Conservation (phyloP, 2,888 invertebrate genomes). For the Torymus tubicola region DNA sequence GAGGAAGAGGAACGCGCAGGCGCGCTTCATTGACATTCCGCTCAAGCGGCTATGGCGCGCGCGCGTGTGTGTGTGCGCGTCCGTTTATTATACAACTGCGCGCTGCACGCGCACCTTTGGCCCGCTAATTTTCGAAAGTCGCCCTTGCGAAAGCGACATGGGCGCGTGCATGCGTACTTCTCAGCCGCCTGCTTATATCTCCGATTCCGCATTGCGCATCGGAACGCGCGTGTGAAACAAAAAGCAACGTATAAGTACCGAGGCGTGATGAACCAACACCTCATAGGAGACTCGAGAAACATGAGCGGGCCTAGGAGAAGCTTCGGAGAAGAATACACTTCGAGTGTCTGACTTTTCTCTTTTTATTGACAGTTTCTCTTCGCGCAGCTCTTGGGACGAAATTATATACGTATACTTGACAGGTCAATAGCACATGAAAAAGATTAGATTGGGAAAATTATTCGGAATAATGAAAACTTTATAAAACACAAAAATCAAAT, state of each 20-base stretch:
- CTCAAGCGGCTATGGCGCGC: neutral
- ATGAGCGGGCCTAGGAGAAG: neutral
- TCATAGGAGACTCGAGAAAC: neutral
- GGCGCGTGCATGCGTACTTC: neutral
- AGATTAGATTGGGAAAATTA: too few species aligned
- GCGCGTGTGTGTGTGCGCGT: neutral
- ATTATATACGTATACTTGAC: too few species aligned
- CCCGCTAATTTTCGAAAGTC: constrained; percentile 50
- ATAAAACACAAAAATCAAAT: too few species aligned
- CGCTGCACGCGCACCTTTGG: neutral
- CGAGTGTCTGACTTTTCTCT: too few species aligned
- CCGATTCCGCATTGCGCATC: neutral
- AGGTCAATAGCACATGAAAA: too few species aligned
- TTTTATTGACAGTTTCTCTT: too few species aligned
- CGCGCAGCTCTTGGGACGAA: too few species aligned
- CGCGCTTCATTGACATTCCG: constrained; percentile 18
- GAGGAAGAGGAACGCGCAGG: constrained; percentile 1
- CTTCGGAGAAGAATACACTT: too few species aligned
- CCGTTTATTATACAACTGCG: constrained; percentile 32
- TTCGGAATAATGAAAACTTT: too few species aligned
- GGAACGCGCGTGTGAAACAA: too few species aligned
- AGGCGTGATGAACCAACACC: constrained; percentile 20
- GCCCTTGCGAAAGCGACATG: constrained; percentile 39
- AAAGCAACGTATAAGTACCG: neutral
- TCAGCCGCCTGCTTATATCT: neutral